These are phyloP conservation scores for Lottia scabra DNA, from an alignment of 2,888 invertebrate species.

Conservation along the genomic window DNA sequence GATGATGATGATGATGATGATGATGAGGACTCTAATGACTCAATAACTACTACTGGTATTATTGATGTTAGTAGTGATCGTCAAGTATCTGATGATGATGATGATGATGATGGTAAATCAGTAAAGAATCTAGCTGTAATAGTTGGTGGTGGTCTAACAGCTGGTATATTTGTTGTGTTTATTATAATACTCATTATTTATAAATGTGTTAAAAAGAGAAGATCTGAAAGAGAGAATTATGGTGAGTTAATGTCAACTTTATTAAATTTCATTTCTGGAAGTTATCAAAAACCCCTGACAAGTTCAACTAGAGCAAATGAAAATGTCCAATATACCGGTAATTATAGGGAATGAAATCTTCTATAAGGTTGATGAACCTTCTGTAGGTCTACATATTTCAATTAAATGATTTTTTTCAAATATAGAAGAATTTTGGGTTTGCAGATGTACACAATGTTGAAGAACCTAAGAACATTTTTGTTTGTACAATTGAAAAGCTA, in stretches of 20 bases:
- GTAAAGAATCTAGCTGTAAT: slow-evolving; percentile 23
- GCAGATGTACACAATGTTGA: too few species aligned
- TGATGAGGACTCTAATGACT: neutral
- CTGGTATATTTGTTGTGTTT: slow-evolving; percentile 21
- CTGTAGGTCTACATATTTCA: neutral
- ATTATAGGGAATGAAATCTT: neutral
- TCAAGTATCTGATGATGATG: neutral
- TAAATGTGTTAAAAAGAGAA: slow-evolving; percentile 23
- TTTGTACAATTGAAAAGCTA: too few species aligned
- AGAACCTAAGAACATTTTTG: too few species aligned
- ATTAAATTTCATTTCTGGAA: too few species aligned
- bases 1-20: too few species aligned
- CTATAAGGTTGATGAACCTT: too few species aligned
- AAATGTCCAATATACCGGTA: neutral
- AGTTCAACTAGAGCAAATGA: too few species aligned
- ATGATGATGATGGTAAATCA: slow-evolving; percentile 12
- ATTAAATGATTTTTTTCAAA: neutral
- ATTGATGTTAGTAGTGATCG: slow-evolving; percentile 5
- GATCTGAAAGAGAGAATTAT: slow-evolving; percentile 20
- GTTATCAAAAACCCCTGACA: too few species aligned
- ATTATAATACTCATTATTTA: slow-evolving; percentile 24
- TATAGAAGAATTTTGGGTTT: too few species aligned
- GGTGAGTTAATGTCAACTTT: slow-evolving; percentile 12
- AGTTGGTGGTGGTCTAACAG: slow-evolving; percentile 26
- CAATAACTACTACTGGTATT: slow-evolving; percentile 3